These are phyloP conservation scores for Crossoptilon crossoptilon DNA, from an alignment of 2,797 vertebrate genomes.

Conservation along the genomic window DNA sequence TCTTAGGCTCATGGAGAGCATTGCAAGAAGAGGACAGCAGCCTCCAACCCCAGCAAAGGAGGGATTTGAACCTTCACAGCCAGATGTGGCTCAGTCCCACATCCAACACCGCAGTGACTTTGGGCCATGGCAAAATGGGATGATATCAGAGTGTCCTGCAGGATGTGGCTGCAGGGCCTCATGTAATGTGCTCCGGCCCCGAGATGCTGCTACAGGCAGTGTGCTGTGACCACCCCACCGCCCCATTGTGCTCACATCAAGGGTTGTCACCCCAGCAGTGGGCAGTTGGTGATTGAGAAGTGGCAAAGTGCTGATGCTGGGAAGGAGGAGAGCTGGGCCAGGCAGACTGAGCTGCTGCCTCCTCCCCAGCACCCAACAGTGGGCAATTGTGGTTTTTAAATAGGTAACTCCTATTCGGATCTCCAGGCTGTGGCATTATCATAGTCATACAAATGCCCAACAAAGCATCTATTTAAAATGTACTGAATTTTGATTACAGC, in stretches of 20 bases:
- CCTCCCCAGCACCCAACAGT: not conserved
- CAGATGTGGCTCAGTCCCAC: not conserved
- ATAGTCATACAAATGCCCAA: constrained; percentile 35
- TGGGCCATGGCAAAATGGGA: not conserved
- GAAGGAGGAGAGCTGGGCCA: not conserved
- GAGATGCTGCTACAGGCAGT: rapidly evolving
- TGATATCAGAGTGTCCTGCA: not conserved
- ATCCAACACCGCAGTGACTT: not conserved
- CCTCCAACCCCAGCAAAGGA: not conserved
- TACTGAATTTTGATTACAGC: constrained; percentile 56
- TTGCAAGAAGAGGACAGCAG: rapidly evolving
- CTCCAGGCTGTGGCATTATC: not conserved
- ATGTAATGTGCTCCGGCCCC: rapidly evolving
- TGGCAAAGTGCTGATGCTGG: not conserved
- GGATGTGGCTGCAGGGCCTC: not conserved
- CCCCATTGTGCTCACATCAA: not conserved
- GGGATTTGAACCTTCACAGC: not conserved
- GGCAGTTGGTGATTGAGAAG: not conserved
- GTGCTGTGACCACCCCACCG: not conserved
- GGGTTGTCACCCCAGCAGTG: not conserved
- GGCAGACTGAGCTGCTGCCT: not conserved
- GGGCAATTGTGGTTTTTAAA: not conserved
- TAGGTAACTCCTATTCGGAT: constrained; percentile 53
- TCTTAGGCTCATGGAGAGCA: not conserved
- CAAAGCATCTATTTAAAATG: constrained; percentile 68